These are phyloP conservation scores for Aradus depressus DNA, from an alignment of 2,888 invertebrate species.

Conservation along the genomic window DNA sequence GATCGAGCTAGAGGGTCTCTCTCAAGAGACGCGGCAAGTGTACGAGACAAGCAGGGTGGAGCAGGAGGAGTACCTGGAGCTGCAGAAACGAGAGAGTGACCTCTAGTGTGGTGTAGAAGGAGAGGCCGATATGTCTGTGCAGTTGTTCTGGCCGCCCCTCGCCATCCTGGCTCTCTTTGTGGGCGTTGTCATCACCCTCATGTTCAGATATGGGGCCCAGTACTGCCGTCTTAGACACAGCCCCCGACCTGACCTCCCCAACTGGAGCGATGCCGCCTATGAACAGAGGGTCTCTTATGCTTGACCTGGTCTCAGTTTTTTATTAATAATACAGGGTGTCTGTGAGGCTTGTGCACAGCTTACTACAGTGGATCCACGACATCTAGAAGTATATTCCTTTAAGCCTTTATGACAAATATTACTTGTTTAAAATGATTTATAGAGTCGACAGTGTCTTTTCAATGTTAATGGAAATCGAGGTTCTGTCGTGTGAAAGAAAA, in stretches of 20 bases:
- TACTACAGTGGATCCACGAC: no score
- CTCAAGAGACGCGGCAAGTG: conserved; percentile 26
- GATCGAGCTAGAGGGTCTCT: conserved; percentile 52
- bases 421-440: no score
- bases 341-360: no score
- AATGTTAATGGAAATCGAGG: no score
- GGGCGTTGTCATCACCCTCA: conserved; percentile 57
- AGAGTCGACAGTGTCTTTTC: no score
- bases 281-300: conserved; percentile 52
- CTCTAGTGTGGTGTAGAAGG: no score
- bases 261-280: conserved; percentile 56
- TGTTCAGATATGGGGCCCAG: conserved; percentile 61
- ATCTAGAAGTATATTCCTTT: no score
- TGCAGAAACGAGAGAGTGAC: conserved; percentile 70
- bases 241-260: conserved; percentile 37
- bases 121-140: conserved; percentile 47
- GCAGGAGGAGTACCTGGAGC: conserved; percentile 45
- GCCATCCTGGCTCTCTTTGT: conserved; percentile 62
- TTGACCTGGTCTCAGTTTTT: conserved; percentile 32
- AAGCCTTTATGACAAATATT: no score
- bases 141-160: conserved; percentile 66
- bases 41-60: conserved; percentile 30
- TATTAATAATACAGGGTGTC: no score
- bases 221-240: conserved; percentile 60
- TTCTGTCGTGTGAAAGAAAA: no score